A percentile compares a stretch with the other conserved stretches of the same genome.
Evolutionary conservation across 2,113 vertebrate genomes (phyloP).

Genomic region (Tenebrosternarchus preto): DNA sequence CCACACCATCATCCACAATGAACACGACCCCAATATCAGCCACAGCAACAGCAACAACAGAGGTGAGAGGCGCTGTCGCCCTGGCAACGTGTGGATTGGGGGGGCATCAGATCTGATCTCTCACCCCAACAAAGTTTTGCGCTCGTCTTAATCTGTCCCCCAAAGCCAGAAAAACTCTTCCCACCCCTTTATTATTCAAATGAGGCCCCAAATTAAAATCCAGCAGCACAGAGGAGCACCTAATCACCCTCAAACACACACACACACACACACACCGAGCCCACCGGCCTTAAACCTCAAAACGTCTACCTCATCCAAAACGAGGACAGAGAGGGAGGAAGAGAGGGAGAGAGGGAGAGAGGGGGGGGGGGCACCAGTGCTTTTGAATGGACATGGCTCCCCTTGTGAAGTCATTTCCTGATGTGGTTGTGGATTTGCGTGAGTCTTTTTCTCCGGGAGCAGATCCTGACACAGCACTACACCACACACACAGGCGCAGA

Average conservation of each 20-base stretch:
- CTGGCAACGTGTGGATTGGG: neutral
- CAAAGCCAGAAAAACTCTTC: no score
- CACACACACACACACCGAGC: no score
- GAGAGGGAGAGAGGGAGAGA: conserved; percentile 4
- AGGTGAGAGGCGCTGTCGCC: neutral
- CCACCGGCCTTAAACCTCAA: no score
- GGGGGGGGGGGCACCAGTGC: conserved; percentile 20
- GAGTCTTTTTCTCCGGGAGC: conserved; percentile 47
- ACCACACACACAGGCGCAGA: neutral
- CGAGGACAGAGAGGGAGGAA: neutral
- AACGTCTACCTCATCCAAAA: conserved; percentile 25
- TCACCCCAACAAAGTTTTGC: neutral
- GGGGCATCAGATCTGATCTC: no score
- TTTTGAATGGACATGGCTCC: conserved; percentile 22
- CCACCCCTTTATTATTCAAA: conserved; percentile 43
- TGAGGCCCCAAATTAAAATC: conserved; percentile 50
- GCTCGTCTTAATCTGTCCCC: no score
- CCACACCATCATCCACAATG: no score
- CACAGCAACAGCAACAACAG: neutral
- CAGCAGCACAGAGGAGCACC: conserved; percentile 35
- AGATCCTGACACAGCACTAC: conserved; percentile 57
- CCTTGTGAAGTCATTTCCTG: conserved; percentile 42
- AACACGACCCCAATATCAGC: neutral
- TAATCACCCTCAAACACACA: conserved; percentile 40
- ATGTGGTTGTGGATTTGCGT: conserved; percentile 32